Conservation (phyloP, 2,113 vertebrate genomes). For the Aphelocoma coerulescens region DNA sequence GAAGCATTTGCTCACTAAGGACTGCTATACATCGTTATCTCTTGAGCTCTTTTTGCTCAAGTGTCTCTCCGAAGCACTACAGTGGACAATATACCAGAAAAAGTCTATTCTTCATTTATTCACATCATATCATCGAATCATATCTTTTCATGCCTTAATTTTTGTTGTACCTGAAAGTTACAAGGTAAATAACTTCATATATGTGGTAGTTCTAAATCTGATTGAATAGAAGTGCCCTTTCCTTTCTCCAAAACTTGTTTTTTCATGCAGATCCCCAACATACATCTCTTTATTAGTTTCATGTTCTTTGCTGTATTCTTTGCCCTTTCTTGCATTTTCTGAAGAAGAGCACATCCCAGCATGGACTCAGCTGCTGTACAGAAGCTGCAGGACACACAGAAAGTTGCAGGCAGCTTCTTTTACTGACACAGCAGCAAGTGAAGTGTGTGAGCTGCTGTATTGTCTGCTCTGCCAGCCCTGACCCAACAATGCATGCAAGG, state of each 20-base stretch:
- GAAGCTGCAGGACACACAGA: not conserved
- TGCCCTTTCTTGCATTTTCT: not conserved
- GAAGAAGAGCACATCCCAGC: not conserved
- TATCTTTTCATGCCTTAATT: not conserved
- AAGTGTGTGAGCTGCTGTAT: not conserved
- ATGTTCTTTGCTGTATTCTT: not conserved
- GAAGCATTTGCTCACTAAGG: not conserved
- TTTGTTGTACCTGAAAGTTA: not conserved
- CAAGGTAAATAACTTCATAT: not conserved
- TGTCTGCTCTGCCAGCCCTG: not conserved
- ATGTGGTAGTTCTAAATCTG: not conserved
- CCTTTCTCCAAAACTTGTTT: not conserved
- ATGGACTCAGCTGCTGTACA: not conserved
- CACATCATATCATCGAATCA: not conserved
- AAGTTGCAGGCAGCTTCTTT: not conserved
- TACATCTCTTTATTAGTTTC: not conserved
- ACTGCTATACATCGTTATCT: not conserved
- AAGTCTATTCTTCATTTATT: not conserved
- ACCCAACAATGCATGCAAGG: not conserved
- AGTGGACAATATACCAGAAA: not conserved
- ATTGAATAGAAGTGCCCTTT: not conserved
- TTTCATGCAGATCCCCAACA: not conserved
- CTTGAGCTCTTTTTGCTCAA: not conserved
- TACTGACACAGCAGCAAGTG: not conserved
- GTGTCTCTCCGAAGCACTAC: not conserved